Percentiles rank a stretch among this genome's conserved stretches.
phyloP scores from a whole-genome alignment of 2,113 vertebrate species.

The Cromileptes altivelis region DNA sequence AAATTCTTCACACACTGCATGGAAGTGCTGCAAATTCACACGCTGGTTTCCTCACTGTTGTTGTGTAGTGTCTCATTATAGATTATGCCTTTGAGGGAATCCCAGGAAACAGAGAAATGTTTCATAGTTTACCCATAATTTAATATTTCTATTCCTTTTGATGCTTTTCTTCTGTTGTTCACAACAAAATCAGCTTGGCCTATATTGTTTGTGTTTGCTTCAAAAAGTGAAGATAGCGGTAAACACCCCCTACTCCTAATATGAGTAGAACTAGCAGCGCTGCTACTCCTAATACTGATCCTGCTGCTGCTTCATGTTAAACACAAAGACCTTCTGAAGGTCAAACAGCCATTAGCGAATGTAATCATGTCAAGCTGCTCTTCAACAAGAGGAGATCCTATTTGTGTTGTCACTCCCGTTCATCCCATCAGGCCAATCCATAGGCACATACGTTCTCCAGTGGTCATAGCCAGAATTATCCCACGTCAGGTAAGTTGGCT shows the following conservation, averaged over 20 bases:
- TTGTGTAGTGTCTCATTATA: conserved; percentile 42
- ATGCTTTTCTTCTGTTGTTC: conserved; percentile 43
- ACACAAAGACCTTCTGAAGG: conserved; percentile 69
- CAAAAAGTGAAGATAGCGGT: background rate
- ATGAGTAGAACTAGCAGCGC: background rate
- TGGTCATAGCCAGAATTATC: conserved; percentile 25
- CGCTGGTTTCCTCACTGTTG: conserved; percentile 50
- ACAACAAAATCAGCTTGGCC: conserved; percentile 3
- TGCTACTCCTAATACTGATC: conserved; percentile 2
- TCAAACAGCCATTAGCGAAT: conserved; percentile 64
- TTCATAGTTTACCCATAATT: conserved; percentile 48
- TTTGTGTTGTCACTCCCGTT: background rate
- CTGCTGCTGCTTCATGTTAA: conserved; percentile 30
- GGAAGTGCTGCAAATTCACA: conserved; percentile 44
- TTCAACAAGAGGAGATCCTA: conserved; percentile 16
- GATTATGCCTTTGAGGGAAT: conserved; percentile 69
- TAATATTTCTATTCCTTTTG: conserved; percentile 63
- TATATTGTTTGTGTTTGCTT: conserved; percentile 41
- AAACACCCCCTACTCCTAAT: background rate
- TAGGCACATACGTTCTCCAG: background rate
- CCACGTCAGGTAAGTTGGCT: conserved; percentile 53
- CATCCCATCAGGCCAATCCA: background rate
- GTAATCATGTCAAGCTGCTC: conserved; percentile 61
- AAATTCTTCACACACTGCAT: conserved; percentile 44
- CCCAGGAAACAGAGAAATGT: conserved; percentile 57